These are phyloP conservation scores for Drosophila ochracea DNA, from an alignment of 2,888 invertebrate genomes.

Conservation along the genomic window DNA sequence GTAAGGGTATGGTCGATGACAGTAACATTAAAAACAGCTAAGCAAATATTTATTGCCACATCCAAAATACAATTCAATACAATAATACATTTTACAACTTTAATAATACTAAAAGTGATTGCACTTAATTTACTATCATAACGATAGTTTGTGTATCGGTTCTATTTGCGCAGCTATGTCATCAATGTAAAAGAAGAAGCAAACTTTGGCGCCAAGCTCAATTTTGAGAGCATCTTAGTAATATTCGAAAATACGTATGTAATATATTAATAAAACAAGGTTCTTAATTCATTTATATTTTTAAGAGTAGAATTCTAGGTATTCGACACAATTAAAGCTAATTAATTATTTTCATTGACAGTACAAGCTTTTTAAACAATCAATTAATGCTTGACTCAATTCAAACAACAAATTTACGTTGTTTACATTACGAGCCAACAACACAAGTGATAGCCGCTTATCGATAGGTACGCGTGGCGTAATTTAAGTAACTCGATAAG, in stretches of 20 bases:
- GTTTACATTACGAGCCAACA: slow-evolving; percentile 4
- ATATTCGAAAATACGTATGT: neutral
- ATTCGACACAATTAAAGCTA: neutral
- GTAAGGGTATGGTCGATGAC: neutral
- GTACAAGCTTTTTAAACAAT: neutral
- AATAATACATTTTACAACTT: neutral
- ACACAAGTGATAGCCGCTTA: neutral
- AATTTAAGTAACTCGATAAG: slow-evolving; percentile 14
- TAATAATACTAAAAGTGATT: neutral
- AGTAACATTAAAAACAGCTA: neutral
- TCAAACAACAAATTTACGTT: neutral
- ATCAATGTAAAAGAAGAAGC: slow-evolving; percentile 5
- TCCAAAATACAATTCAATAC: neutral
- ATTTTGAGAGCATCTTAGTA: neutral
- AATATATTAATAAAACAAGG: neutral
- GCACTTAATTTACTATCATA: neutral
- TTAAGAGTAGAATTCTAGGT: neutral
- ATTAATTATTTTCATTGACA: neutral
- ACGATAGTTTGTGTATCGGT: neutral
- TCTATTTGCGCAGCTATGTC: neutral
- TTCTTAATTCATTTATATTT: neutral
- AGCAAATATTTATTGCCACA: neutral
- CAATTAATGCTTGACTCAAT: neutral
- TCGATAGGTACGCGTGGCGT: slow-evolving; percentile 20
- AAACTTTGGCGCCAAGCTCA: slow-evolving; percentile 1